phyloP scores from a whole-genome alignment of 2,113 vertebrate genomes.

The Mirza zaza region DNA sequence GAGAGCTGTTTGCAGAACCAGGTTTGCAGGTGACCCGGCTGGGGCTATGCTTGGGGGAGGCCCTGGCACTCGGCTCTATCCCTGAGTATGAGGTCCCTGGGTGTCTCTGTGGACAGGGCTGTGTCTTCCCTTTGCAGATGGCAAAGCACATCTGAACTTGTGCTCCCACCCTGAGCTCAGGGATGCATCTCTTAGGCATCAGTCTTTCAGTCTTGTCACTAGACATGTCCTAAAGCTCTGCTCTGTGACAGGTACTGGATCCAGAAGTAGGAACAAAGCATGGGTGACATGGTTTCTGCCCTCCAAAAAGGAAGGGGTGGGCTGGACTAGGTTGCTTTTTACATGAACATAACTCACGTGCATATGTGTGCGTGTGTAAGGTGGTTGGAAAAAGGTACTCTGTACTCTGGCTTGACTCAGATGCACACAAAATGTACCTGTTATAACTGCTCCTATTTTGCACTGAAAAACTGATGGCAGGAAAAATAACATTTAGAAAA shows the following conservation, averaged over 20 bases:
- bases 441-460: background rate
- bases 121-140: background rate
- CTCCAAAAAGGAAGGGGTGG: background rate
- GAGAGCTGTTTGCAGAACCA: background rate
- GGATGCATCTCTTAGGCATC: background rate
- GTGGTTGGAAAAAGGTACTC: background rate
- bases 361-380: rapidly evolving
- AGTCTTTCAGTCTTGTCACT: background rate
- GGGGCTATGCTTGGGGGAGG: background rate
- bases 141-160: background rate
- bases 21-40: background rate
- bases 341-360: background rate
- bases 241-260: background rate
- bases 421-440: background rate
- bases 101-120: background rate
- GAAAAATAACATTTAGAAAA: background rate
- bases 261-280: background rate
- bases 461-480: background rate
- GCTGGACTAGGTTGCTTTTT: background rate
- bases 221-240: background rate
- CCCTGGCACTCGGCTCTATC: background rate
- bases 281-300: background rate
- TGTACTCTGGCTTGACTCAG: background rate
- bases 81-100: background rate
- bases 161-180: background rate